phyloP scores from a whole-genome alignment of 2,113 vertebrate genomes.

The Cyphomyrus discorhynchus region DNA sequence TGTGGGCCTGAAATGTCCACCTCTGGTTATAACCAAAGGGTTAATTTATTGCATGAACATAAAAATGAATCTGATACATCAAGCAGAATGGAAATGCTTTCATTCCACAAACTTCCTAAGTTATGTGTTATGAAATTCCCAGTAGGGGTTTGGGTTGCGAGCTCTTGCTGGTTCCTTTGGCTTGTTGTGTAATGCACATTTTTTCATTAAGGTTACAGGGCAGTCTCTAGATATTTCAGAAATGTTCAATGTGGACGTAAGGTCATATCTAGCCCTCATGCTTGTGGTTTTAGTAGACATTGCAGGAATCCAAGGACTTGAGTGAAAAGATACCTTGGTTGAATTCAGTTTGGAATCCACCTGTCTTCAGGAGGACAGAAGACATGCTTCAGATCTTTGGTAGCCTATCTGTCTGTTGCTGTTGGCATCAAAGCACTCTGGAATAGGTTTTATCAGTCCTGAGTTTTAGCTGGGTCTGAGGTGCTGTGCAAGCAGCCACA shows the following conservation, averaged over 20 bases:
- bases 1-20: background rate
- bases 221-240: background rate
- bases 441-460: background rate
- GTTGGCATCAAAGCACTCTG: background rate
- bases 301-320: background rate
- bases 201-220: background rate
- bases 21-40: background rate
- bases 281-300: background rate
- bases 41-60: background rate
- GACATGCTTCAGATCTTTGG: background rate
- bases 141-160: background rate
- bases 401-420: background rate
- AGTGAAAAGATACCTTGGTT: background rate
- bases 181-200: background rate
- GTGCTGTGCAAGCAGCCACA: background rate
- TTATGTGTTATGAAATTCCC: background rate
- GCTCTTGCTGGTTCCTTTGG: background rate
- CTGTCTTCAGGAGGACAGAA: background rate
- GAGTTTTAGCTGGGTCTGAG: background rate
- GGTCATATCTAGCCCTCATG: background rate
- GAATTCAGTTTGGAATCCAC: background rate
- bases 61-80: background rate
- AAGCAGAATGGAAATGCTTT: background rate
- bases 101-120: background rate
- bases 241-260: background rate